A percentile compares a stretch with the other conserved stretches of the same genome.
Conservation (phyloP, 2,888 invertebrate species). For the Sinohyriopsis cumingii region DNA sequence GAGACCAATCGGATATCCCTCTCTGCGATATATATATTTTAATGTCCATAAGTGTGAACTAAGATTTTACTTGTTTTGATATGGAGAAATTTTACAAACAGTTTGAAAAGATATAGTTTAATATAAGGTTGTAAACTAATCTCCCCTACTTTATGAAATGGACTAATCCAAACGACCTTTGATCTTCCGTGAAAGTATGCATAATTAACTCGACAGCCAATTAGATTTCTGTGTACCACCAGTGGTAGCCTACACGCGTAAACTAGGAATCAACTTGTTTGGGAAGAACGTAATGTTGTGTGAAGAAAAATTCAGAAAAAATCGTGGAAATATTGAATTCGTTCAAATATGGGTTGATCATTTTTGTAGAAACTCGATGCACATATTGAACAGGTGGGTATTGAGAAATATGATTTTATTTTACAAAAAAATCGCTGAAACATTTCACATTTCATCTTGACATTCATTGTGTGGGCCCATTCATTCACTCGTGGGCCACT, state of each 20-base stretch:
- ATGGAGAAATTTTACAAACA: too few relatives aligned
- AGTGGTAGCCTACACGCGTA: slow-evolving; percentile 25
- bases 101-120: too few relatives aligned
- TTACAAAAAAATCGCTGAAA: neutral
- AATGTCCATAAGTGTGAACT: too few relatives aligned
- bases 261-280: slow-evolving; percentile 7
- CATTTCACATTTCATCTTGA: neutral
- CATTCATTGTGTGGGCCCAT: too few relatives aligned
- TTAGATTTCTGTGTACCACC: slow-evolving; percentile 24
- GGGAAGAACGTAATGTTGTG: neutral
- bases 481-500: too few relatives aligned
- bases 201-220: slow-evolving; percentile 23
- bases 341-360: neutral
- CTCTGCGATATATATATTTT: too few relatives aligned
- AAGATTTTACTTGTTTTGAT: too few relatives aligned
- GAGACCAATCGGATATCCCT: too few relatives aligned
- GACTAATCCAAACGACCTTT: slow-evolving; percentile 16
- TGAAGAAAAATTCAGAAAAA: slow-evolving; percentile 28
- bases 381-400: slow-evolving; percentile 4
- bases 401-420: neutral
- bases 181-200: slow-evolving; percentile 25
- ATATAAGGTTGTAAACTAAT: rapidly evolving
- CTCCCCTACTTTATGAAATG: neutral
- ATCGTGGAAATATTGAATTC: slow-evolving; percentile 7
- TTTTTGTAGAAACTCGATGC: neutral